Evolutionary conservation across 2,113 vertebrate genomes (phyloP).

Genomic region (Trogon surrucura): DNA sequence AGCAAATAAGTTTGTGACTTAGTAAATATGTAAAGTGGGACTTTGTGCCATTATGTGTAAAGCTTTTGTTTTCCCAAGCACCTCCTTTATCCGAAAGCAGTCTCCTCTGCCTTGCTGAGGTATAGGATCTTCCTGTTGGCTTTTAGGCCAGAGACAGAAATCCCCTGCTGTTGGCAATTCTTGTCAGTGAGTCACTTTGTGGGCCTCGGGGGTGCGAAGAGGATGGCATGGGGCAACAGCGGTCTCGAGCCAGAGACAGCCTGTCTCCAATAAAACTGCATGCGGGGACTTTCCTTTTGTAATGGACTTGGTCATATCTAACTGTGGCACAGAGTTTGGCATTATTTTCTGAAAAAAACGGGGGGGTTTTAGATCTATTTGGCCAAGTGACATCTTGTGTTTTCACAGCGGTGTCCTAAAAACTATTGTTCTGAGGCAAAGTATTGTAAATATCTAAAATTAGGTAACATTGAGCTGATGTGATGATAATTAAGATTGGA

Average conservation of each 20-base stretch:
- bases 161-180: background rate
- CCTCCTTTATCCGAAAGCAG: background rate
- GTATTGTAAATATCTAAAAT: background rate
- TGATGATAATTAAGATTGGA: background rate
- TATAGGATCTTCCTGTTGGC: background rate
- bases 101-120: background rate
- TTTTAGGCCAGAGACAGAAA: background rate
- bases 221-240: background rate
- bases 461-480: background rate
- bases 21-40: background rate
- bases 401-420: background rate
- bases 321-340: background rate
- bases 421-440: background rate
- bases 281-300: conserved; percentile 11
- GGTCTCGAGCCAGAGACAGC: background rate
- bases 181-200: background rate
- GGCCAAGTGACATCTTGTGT: background rate
- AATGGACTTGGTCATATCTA: background rate
- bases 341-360: background rate
- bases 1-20: background rate
- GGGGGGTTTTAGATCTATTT: background rate
- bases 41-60: background rate
- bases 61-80: background rate
- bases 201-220: background rate
- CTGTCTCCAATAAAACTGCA: background rate